Evolutionary conservation across 35 echinoderm and acorn worm species (phyloP).

Genomic region (Apostichopus californicus): DNA sequence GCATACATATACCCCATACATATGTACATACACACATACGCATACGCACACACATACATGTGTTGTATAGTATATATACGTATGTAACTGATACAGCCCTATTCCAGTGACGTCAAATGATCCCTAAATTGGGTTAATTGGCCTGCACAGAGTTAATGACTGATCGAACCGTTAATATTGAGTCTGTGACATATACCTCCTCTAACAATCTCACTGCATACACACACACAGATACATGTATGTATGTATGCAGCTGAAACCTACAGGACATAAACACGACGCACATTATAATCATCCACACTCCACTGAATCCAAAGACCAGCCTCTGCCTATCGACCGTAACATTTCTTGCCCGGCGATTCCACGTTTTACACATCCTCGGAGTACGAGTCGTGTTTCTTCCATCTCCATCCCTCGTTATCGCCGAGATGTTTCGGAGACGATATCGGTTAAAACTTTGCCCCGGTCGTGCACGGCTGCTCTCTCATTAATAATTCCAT

Average conservation of each 20-base stretch:
- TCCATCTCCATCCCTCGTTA: background rate
- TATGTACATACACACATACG: too few relatives aligned
- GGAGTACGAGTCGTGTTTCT: background rate
- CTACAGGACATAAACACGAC: too few relatives aligned
- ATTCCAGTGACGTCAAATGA: background rate
- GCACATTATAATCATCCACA: background rate
- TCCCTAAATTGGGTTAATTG: background rate
- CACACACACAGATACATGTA: too few relatives aligned
- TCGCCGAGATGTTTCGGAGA: conserved; percentile 7
- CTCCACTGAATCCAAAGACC: background rate
- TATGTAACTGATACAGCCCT: too few relatives aligned
- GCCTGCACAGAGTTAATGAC: background rate
- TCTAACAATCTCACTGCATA: too few relatives aligned
- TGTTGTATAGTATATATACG: too few relatives aligned
- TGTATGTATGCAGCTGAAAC: too few relatives aligned
- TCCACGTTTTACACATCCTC: background rate
- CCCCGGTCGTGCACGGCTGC: conserved; percentile 41
- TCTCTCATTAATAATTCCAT: conserved; percentile 59
- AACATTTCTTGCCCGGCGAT: background rate
- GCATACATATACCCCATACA: too few relatives aligned
- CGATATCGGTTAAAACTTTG: conserved; percentile 28
- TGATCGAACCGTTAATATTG: background rate
- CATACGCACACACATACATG: too few relatives aligned
- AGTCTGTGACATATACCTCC: background rate
- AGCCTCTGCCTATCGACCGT: background rate